Conservation (phyloP, 2,797 vertebrate genomes). For the Acanthiza pusilla region DNA sequence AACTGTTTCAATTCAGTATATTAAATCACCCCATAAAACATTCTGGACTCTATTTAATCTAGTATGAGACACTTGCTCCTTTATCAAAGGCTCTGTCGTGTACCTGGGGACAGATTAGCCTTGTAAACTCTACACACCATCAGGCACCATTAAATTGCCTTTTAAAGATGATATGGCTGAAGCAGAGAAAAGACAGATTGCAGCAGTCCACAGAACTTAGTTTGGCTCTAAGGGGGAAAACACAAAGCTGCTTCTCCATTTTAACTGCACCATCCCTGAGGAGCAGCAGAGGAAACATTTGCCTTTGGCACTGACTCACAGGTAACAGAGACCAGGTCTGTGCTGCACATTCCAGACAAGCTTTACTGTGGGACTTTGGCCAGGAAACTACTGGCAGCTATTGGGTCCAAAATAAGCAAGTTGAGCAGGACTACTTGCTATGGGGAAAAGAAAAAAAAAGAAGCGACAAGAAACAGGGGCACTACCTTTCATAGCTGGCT, state of each 20-base stretch:
- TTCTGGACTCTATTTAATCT: not conserved
- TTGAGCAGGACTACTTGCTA: accelerated
- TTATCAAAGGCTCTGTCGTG: not conserved
- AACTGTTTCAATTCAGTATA: not conserved
- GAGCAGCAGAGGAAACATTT: not conserved
- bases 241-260: not conserved
- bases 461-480: not conserved
- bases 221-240: not conserved
- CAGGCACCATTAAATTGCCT: not conserved
- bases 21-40: not conserved
- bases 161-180: not conserved
- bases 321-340: not conserved
- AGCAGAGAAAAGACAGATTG: not conserved
- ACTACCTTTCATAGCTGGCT: not conserved
- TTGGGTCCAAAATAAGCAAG: not conserved
- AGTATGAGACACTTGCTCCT: not conserved
- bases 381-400: not conserved
- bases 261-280: not conserved
- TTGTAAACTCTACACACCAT: not conserved
- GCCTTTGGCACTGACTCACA: not conserved
- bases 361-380: not conserved
- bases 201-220: not conserved
- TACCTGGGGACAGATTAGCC: not conserved
- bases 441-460: not conserved
- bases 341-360: not conserved